Base-by-base conservation (phyloP, 1,140 invertebrate species). In the Pemphigus obesinymphae region DNA sequence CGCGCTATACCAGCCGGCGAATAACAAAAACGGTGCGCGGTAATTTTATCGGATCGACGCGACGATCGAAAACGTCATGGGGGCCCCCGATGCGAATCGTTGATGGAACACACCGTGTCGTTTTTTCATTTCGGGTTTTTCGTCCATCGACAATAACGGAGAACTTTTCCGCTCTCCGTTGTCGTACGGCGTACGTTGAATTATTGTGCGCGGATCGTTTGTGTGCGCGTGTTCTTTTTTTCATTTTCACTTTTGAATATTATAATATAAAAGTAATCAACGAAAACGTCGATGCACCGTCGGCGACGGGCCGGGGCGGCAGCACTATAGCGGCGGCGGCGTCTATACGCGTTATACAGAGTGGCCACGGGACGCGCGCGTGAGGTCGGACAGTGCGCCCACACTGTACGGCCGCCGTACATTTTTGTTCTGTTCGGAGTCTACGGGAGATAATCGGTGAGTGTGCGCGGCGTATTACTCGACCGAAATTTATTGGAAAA, bases 381-480 rank as follows among this genome's bases (percentile, higher is more conserved):
- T 20, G 76, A 61, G 5, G 76, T 17, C 37, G 37, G 13, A 15
- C 34, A 37, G 50, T 45, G 20, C 40, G 76, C 15, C 37, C 55
- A 63, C 76, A 80, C 76, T 80, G 76, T 80, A 53, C 11, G 29
- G 37, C 23, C 23, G 76, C 53, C 37, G 76, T 80, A 80, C 76
- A 80, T 80, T 80, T 80, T 80, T 80, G 76, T 80, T 58, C 76
- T 29, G 76, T 80, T 58, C 55, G 37, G 53, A 61, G 76, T 58
- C 50, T 61, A 80, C 76, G 76, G 55, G 76, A 80, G 76, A 80
- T 80, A 80, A 80, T 80, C 76, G 76, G 50, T 80, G 76, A 80
- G 76, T 80, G 76, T 80, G 76, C 55, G 76, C 76, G 76, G 76
- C 76, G 76, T 80, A 80, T 80, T 80, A 80, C 48, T 63, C 76